Evolutionary conservation across 2,888 invertebrate species (phyloP), one percentile per base, ranked within the genome.

Genomic region (Gordius sp.): DNA sequence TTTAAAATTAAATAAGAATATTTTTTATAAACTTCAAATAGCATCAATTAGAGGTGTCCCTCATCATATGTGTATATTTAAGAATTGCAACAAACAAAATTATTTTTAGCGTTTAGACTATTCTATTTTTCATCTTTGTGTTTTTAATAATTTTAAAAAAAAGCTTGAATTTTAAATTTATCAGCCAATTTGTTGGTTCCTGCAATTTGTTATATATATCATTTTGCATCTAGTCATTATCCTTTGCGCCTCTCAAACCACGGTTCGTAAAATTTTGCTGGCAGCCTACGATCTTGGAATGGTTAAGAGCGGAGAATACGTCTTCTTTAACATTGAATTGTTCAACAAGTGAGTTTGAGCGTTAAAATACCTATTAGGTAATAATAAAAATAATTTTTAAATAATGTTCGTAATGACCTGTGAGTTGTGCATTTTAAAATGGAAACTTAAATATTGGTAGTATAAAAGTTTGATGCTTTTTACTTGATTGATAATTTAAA

Each of bases 271-370:
- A 67, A 84, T 97, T 62, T 78, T 93, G 75, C 71, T 93, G 64
- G 84, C 84, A 2, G 93, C 93, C 1, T 81, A 86, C 63, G 82
- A 85, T 61, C 75, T 93, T 61, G 82, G 83, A 64, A 93, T 97
- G 85, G 82, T 86, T 62, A 80, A 81, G 58, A 82, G 81, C 59
- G 91, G 91, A 2, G 91, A 93, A 73, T 97, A 91, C 71, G 85
- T 89, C 57, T 89, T 97, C 75, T 84, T 97, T 73, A 93, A 87
- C 71, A 84, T 93, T 64, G 89, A 91, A 69, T 75, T 93, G 39
- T 89, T 86, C 70, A 83, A 83, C 62, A 83, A 85, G 91, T 91
- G 71, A 78, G 78, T 69, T 2, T 55, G 39, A 8, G 39, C n/a
- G 8, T 13, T 13, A 39, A 8, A 13, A 13, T 39, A n/a, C n/a